Base-by-base conservation (phyloP, 2,797 vertebrate species). In the Mico argentatus region DNA sequence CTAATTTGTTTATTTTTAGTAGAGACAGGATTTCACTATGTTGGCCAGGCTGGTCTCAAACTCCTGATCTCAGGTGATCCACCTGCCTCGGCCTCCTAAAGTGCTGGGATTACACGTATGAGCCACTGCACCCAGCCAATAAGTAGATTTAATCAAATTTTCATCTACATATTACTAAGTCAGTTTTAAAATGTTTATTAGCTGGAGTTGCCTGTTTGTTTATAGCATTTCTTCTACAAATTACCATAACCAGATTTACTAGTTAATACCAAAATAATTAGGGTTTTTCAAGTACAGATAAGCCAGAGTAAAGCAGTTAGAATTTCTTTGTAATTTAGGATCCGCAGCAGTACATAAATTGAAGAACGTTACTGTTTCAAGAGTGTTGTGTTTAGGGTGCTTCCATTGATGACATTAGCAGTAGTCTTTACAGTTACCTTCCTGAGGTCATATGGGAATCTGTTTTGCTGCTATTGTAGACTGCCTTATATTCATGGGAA, bases 71-170 rank as follows among this genome's bases (percentile, higher is more conserved):
- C 20, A 24, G 52, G 52, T 55, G 52, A 55, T 55, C 52, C 20
- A 55, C 3, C 52, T 2, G 20, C 52, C 20, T 55, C 3, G 8
- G 52, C 52, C 20, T 55, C 20, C 20, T 55, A 55, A 55, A 55
- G 7, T 55, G 20, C 52, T 55, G 52, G 20, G 20, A 55, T 55
- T 55, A 55, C 20, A 55, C 7, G 2, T 22, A 22, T 24, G 52
- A 55, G 52, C 52, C 20, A 55, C 52, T 0, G 20, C 7, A 22
- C 52, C 20, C 20, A 55, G 52, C 52, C 52, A 26, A 36, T 87
- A 90, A 84, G n/a, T 26, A 76, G 89, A 73, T 93, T 88, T 76
- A 76, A 84, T 39, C 57, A 84, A 4, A 55, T 93, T 97, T 94
- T 95, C 27, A 73, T 61, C 61, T 77, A 1, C 0, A 20, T 75